These are phyloP conservation scores for Gryllus bimaculatus DNA, from an alignment of 1,140 invertebrate genomes.

Conservation along the genomic window DNA sequence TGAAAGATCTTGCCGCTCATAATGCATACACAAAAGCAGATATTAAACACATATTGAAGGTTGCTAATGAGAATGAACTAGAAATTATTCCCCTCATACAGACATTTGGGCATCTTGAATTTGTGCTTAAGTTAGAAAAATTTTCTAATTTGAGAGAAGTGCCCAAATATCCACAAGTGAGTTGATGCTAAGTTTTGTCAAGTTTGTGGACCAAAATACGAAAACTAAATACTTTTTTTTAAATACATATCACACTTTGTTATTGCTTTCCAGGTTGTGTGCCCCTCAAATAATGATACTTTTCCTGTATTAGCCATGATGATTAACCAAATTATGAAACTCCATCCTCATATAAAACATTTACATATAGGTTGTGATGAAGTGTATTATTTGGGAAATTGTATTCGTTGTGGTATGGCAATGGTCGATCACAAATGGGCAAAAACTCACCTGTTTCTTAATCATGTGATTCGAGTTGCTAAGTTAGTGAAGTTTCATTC, in stretches of 20 bases:
- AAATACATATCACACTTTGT: constrained; percentile 7
- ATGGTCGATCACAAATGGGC: constrained; percentile 33
- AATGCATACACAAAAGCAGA: constrained; percentile 45
- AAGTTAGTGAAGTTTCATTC: constrained; percentile 28
- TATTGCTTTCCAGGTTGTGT: constrained; percentile 29
- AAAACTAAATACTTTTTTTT: not conserved
- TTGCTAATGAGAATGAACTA: constrained; percentile 31
- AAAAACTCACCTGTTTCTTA: constrained; percentile 38
- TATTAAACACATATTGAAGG: constrained; percentile 39
- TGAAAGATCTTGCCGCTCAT: constrained; percentile 30
- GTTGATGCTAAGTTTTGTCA: too few species aligned
- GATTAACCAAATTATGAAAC: constrained; percentile 36
- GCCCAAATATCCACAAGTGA: constrained; percentile 39
- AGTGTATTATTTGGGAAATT: constrained; percentile 38
- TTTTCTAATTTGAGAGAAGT: constrained; percentile 45
- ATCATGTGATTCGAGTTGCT: constrained; percentile 38
- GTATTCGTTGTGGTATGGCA: constrained; percentile 33
- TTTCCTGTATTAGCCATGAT: constrained; percentile 42
- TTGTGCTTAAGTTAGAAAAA: constrained; percentile 43
- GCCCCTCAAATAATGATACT: constrained; percentile 39
- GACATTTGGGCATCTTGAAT: constrained; percentile 50
- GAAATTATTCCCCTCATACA: constrained; percentile 46
- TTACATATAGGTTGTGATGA: constrained; percentile 35
- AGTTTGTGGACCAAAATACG: not conserved
- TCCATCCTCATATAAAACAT: constrained; percentile 30